Conservation (phyloP, 2,113 vertebrate species). For the Equus quagga region DNA sequence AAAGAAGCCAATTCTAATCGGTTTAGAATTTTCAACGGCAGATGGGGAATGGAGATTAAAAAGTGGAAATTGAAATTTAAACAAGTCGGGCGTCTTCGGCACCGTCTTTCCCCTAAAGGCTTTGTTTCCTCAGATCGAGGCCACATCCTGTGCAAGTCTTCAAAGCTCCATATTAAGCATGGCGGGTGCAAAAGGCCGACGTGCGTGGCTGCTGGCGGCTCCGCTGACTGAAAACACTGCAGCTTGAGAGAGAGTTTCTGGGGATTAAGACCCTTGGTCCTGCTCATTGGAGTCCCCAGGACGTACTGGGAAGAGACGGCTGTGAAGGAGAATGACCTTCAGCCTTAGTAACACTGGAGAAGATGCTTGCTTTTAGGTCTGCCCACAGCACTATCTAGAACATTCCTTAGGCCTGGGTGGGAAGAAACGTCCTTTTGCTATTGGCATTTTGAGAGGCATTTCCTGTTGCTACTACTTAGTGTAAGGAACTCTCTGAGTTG, state of each 20-base stretch:
- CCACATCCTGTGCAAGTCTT: accelerated
- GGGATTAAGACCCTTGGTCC: constrained; percentile 35
- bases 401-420: not conserved
- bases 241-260: constrained; percentile 27
- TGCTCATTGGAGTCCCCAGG: not conserved
- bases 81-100: not conserved
- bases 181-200: no score
- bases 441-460: not conserved
- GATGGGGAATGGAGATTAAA: not conserved
- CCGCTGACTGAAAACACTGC: not conserved
- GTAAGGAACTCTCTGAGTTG: not conserved
- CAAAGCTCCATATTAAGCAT: accelerated
- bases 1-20: not conserved
- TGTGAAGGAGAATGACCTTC: not conserved
- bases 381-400: not conserved
- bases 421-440: not conserved
- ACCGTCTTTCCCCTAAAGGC: not conserved
- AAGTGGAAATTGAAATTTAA: not conserved
- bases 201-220: accelerated
- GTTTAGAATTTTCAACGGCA: constrained; percentile 11
- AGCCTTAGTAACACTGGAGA: not conserved
- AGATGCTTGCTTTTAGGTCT: not conserved
- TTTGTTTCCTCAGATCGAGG: no score
- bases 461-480: not conserved
- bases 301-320: not conserved